Base-by-base conservation (phyloP, 2,797 vertebrate species). In the Sebastes matsubarae region DNA sequence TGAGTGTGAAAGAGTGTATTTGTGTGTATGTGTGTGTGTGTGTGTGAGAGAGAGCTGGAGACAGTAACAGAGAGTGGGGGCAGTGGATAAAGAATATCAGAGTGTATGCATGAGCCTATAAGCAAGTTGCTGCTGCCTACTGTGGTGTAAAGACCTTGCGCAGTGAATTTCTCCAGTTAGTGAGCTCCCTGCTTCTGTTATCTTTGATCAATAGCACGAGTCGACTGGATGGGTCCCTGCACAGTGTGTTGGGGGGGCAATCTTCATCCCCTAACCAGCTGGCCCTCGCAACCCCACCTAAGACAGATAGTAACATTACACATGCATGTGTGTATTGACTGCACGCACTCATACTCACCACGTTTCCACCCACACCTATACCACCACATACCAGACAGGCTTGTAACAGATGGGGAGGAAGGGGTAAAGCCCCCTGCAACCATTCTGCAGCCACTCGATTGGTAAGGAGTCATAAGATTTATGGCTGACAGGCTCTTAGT, bases 181-280 rank as follows among this genome's bases (percentile, higher is more conserved):
- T 68, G 80, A 86, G 76, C 63, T 67, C 79, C 38, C 68, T 83
- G 77, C 79, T 64, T 80, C 75, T 86, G 88, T 88, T 93, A 85
- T 86, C 73, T 30, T 81, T 91, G 86, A 94, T 93, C 86, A 83
- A 87, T 91, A 82, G 86, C 89, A 81, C 11, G 65, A 77, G 87
- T 73, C 89, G 89, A 89, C 90, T 84, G 79, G 75, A 88, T 81
- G 72, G 85, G 87, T 92, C 88, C 84, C 86, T 76, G 78, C 83
- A 59, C 86, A 82, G 76, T 77, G 81, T 85, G 80, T 69, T 90
- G 60, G 57, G 83, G 86, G 87, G 76, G 59, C 75, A 64, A 71
- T 81, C 61, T 74, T 78, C 54, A 74, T 85, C 86, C 84, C 84
- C 88, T 65, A 24, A 90, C 89, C 93, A 93, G 92, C 92, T 94